A percentile compares a stretch with the other conserved stretches of the same genome.
Evolutionary conservation across 2,797 vertebrate species (phyloP).

Genomic region (Sarcophilus harrisii): DNA sequence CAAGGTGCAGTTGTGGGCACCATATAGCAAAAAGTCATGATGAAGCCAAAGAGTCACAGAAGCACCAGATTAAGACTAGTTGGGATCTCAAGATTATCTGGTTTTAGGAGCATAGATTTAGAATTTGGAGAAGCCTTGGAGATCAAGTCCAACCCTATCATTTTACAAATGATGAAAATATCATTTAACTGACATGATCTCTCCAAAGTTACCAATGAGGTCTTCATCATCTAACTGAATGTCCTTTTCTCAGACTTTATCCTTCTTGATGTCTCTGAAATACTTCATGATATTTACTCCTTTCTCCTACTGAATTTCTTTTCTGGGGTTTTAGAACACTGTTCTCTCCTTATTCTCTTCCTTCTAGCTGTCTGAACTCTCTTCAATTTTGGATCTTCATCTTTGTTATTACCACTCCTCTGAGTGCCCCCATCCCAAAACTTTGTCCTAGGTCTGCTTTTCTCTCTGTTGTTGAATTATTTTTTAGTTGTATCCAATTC

Average conservation of each 20-base stretch:
- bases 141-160: neutral
- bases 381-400: neutral
- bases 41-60: neutral
- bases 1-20: neutral
- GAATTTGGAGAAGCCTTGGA: neutral
- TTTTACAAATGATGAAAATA: neutral
- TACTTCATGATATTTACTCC: neutral
- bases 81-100: neutral
- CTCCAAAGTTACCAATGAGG: neutral
- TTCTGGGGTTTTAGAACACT: neutral
- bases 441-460: neutral
- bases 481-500: neutral
- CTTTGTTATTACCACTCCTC: neutral
- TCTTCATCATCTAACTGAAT: neutral
- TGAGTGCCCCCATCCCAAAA: too few relatives aligned
- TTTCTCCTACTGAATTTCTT: neutral
- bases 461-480: neutral
- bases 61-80: neutral
- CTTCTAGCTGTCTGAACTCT: neutral
- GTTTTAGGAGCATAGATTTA: neutral
- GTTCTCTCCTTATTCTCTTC: neutral
- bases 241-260: neutral
- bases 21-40: neutral
- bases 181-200: neutral
- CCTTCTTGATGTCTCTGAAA: neutral